These are phyloP conservation scores for Elysia chlorotica DNA, from an alignment of 1,140 invertebrate genomes.

Conservation along the genomic window DNA sequence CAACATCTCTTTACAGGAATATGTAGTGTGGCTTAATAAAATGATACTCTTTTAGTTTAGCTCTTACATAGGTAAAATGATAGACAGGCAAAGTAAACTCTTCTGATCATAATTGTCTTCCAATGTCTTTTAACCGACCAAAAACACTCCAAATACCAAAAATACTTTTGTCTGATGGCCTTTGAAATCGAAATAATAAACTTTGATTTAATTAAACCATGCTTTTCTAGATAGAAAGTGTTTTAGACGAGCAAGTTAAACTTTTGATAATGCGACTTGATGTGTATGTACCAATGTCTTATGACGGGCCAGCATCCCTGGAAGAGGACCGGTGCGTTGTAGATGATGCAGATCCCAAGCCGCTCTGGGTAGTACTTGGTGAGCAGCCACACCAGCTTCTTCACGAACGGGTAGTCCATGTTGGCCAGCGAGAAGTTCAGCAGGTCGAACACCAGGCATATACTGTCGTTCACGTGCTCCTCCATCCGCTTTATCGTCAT, in stretches of 20 bases:
- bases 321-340: conserved; percentile 74
- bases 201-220: too few relatives aligned
- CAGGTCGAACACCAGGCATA: conserved; percentile 78
- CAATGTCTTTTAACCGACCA: too few relatives aligned
- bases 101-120: too few relatives aligned
- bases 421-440: conserved; percentile 74
- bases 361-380: conserved; percentile 77
- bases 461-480: conserved; percentile 77
- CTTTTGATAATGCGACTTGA: neutral
- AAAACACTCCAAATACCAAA: neutral
- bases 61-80: too few relatives aligned
- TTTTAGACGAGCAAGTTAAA: neutral
- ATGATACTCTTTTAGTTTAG: too few relatives aligned
- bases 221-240: too few relatives aligned
- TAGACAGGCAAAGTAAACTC: too few relatives aligned
- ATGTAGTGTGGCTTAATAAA: too few relatives aligned
- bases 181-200: too few relatives aligned
- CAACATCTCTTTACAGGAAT: too few relatives aligned
- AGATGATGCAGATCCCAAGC: conserved; percentile 74
- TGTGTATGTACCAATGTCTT: conserved; percentile 68
- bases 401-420: conserved; percentile 79
- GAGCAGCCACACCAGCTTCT: conserved; percentile 77
- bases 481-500: conserved; percentile 77
- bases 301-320: conserved; percentile 77
- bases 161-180: neutral